Evolutionary conservation across 2,888 invertebrate species (phyloP), one percentile per base, ranked within the genome.

Genomic region (Chorisops tibialis): DNA sequence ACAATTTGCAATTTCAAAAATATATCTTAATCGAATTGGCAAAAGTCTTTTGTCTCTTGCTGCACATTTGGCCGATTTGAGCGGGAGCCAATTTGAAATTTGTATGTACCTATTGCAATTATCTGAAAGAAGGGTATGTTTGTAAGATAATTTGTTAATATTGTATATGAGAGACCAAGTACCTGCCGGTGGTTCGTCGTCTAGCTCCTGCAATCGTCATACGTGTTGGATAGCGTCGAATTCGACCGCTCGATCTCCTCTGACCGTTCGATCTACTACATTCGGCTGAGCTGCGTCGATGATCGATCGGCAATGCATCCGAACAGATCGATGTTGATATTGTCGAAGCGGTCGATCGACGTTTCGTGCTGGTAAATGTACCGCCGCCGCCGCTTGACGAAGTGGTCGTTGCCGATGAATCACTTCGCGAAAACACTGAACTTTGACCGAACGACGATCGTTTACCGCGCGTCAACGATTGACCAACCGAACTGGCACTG

Each of bases 121-220:
- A n/a, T n/a, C n/a, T n/a, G n/a, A n/a, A n/a, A n/a, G n/a, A n/a
- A n/a, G n/a, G n/a, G n/a, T n/a, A n/a, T n/a, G n/a, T n/a, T n/a
- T n/a, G n/a, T n/a, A n/a, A n/a, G n/a, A n/a, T n/a, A n/a, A n/a
- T n/a, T n/a, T n/a, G n/a, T n/a, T n/a, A n/a, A n/a, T n/a, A n/a
- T n/a, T n/a, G n/a, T n/a, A n/a, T n/a, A n/a, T n/a, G n/a, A n/a
- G n/a, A n/a, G 30, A 30, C 9, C 30, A 30, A 61, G 67, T 76
- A 78, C 78, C 78, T 78, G 74, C 78, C 78, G 69, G 78, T 78
- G 63, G 78, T 78, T 67, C 78, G 74, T 59, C 78, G 72, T 63
- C 78, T 70, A 41, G 77, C 75, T 64, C 78, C 76, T 35, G 73
- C 76, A 60, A 77, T 78, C 37, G 77, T 76, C 75, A 78, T 76